phyloP scores from a whole-genome alignment of 2,888 invertebrate species.

The Temnothorax unifasciatus region DNA sequence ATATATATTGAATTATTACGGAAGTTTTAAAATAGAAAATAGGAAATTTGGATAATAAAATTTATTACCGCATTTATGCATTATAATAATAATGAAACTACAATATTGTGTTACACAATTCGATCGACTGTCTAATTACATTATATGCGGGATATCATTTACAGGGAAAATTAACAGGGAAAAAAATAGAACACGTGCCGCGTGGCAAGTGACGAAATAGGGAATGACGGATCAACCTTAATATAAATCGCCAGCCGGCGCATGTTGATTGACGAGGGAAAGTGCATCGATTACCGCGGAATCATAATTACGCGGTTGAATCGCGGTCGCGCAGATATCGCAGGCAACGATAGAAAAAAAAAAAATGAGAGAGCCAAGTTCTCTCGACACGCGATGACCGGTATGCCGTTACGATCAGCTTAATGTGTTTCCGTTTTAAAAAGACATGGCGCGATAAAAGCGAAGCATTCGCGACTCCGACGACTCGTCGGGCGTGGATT shows the following conservation, averaged over 20 bases:
- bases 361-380: constrained; percentile 50
- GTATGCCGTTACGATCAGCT: constrained; percentile 30
- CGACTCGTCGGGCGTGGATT: constrained; percentile 13
- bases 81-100: constrained; percentile 18
- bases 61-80: not conserved
- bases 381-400: constrained; percentile 11
- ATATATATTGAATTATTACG: not conserved
- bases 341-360: constrained; percentile 54
- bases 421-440: constrained; percentile 23
- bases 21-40: not conserved
- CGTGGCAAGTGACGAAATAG: constrained; percentile 46
- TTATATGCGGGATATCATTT: constrained; percentile 28
- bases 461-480: constrained; percentile 15
- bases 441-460: constrained; percentile 20
- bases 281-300: constrained; percentile 58
- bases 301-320: constrained; percentile 59
- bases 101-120: not conserved
- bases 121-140: not conserved
- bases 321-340: constrained; percentile 33
- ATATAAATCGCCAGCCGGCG: constrained; percentile 51
- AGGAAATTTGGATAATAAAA: not conserved
- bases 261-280: constrained; percentile 51
- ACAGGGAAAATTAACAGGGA: not conserved
- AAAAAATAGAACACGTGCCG: constrained; percentile 17
- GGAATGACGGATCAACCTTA: constrained; percentile 27